phyloP scores from a whole-genome alignment of 2,113 vertebrate genomes.

The Centropus unirufus region DNA sequence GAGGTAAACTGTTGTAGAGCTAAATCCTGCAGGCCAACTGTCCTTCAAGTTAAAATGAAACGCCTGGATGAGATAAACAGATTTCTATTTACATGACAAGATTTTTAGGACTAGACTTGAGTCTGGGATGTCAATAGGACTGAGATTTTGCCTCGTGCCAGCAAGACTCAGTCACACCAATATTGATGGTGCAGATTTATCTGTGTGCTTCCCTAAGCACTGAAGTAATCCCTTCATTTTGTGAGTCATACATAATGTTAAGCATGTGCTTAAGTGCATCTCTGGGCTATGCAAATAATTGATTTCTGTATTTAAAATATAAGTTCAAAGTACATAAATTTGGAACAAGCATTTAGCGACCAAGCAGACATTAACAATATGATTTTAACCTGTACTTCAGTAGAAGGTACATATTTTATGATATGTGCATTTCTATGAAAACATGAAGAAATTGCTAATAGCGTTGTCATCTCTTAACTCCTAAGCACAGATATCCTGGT shows the following conservation, averaged over 20 bases:
- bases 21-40: background rate
- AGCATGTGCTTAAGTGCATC: background rate
- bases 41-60: background rate
- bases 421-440: background rate
- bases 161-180: background rate
- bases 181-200: background rate
- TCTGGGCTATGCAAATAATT: background rate
- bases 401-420: background rate
- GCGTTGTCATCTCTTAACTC: background rate
- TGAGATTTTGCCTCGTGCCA: background rate
- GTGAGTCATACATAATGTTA: background rate
- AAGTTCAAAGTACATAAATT: background rate
- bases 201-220: background rate
- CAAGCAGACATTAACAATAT: background rate
- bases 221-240: background rate
- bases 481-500: slow-evolving; percentile 9
- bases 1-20: background rate
- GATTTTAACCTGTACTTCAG: background rate
- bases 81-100: background rate
- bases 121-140: background rate
- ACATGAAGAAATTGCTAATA: background rate
- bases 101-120: background rate
- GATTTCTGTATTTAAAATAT: slow-evolving; percentile 16
- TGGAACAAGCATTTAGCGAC: background rate
- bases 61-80: background rate